Conservation (phyloP, 2,113 vertebrate species). For the Pelodiscus sinensis region DNA sequence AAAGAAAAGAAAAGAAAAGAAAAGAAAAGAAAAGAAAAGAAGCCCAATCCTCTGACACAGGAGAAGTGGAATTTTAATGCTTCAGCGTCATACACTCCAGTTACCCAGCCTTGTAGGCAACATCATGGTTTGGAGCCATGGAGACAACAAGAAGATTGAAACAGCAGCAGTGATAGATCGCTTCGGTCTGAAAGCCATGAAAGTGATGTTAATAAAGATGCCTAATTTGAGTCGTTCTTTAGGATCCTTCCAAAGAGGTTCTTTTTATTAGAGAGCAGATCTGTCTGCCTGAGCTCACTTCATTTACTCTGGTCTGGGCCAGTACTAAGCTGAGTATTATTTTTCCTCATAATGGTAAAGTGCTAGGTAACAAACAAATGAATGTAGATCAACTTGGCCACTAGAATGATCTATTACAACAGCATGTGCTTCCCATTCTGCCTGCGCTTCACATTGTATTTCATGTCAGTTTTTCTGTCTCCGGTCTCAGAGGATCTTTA, state of each 20-base stretch:
- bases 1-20: not conserved
- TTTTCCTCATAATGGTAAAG: not conserved
- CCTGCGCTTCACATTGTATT: not conserved
- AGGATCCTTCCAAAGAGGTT: not conserved
- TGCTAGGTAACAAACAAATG: not conserved
- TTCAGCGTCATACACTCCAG: not conserved
- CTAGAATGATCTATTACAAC: not conserved
- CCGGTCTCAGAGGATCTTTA: conserved; percentile 6
- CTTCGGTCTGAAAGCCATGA: conserved; percentile 51
- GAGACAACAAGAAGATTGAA: not conserved
- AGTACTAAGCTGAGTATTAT: not conserved
- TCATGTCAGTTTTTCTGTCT: not conserved
- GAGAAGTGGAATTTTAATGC: not conserved
- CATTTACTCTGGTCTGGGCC: not conserved
- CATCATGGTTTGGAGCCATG: conserved; percentile 4
- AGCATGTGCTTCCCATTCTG: not conserved
- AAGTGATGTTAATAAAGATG: conserved; percentile 56
- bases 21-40: not conserved
- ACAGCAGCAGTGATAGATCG: conserved; percentile 28
- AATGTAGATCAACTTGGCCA: not conserved
- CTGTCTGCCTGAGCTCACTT: not conserved
- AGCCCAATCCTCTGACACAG: not conserved
- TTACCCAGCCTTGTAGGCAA: conserved; percentile 22
- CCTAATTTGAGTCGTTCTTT: not conserved
- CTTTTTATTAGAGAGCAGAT: not conserved